Percentiles rank a stretch among this genome's conserved stretches.
phyloP scores from a whole-genome alignment of 64 coral and sea anemone genomes.

The Montipora capricornis region DNA sequence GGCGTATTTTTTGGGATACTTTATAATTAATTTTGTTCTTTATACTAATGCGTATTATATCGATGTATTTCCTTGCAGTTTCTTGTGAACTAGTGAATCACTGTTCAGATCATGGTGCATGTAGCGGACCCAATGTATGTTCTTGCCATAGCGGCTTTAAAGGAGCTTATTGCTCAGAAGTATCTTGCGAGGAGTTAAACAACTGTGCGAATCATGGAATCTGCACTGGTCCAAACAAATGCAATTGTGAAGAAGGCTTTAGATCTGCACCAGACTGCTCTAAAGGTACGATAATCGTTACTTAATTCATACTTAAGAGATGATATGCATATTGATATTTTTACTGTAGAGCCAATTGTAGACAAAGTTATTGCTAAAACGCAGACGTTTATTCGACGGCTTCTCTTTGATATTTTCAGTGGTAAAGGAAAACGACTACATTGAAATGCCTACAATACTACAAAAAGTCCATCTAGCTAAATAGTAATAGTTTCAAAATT shows the following conservation, averaged over 20 bases:
- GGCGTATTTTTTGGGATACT: too few relatives aligned
- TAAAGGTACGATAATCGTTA: slow-evolving; percentile 37
- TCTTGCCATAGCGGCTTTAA: slow-evolving; percentile 62
- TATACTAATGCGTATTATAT: neutral
- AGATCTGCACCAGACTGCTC: slow-evolving; percentile 58
- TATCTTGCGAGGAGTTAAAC: slow-evolving; percentile 60
- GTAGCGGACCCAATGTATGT: slow-evolving; percentile 61
- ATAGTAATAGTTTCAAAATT: too few relatives aligned
- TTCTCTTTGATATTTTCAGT: too few relatives aligned
- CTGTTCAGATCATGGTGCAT: slow-evolving; percentile 65
- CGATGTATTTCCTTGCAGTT: slow-evolving; percentile 6
- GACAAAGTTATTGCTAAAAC: neutral
- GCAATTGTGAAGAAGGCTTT: slow-evolving; percentile 57
- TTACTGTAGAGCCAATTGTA: neutral
- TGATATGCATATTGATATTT: neutral
- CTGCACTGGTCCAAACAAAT: slow-evolving; percentile 64
- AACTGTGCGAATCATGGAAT: slow-evolving; percentile 69
- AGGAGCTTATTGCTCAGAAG: slow-evolving; percentile 72
- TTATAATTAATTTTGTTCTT: too few relatives aligned
- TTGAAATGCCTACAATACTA: too few relatives aligned
- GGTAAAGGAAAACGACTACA: too few relatives aligned
- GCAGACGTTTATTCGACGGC: too few relatives aligned
- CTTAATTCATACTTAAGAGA: neutral
- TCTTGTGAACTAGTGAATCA: slow-evolving; percentile 65
- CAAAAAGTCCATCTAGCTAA: too few relatives aligned